Percentiles rank a stretch among this genome's conserved stretches.
These are phyloP conservation scores for Furnarius figulus DNA, from an alignment of 2,113 vertebrate genomes.

Conservation along the genomic window DNA sequence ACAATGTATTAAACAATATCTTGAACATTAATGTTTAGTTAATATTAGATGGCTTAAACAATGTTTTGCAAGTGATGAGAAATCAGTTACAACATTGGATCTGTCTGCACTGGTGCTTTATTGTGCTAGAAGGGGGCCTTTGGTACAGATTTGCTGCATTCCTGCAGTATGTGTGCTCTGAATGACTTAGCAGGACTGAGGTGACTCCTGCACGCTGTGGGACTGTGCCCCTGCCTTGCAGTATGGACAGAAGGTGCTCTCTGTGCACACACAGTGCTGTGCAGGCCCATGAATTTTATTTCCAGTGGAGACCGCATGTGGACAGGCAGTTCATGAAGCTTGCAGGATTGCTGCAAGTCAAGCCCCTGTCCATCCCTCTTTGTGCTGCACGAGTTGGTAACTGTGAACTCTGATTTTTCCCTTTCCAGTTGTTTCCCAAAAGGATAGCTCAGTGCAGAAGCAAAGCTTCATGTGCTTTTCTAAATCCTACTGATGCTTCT, in stretches of 20 bases:
- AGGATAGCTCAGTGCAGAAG: not conserved
- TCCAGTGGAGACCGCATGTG: not conserved
- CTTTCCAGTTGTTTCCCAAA: not conserved
- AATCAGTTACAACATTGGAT: not conserved
- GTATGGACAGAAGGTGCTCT: not conserved
- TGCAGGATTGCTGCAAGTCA: not conserved
- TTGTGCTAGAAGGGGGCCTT: not conserved
- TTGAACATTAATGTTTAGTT: not conserved
- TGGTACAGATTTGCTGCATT: not conserved
- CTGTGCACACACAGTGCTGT: not conserved
- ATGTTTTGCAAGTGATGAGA: not conserved
- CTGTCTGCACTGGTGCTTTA: not conserved
- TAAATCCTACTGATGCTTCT: not conserved
- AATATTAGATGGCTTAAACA: not conserved
- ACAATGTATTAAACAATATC: not conserved
- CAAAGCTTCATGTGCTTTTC: not conserved
- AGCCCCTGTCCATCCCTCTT: not conserved
- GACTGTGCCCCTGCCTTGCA: not conserved
- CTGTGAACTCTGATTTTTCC: not conserved
- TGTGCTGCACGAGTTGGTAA: not conserved
- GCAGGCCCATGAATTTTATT: not conserved
- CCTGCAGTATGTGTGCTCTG: not conserved
- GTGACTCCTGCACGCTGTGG: not conserved
- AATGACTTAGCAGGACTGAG: not conserved
- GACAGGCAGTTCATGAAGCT: not conserved